Evolutionary conservation across 1,140 invertebrate species (phyloP).

Genomic region (Stratiolaelaps scimitus): DNA sequence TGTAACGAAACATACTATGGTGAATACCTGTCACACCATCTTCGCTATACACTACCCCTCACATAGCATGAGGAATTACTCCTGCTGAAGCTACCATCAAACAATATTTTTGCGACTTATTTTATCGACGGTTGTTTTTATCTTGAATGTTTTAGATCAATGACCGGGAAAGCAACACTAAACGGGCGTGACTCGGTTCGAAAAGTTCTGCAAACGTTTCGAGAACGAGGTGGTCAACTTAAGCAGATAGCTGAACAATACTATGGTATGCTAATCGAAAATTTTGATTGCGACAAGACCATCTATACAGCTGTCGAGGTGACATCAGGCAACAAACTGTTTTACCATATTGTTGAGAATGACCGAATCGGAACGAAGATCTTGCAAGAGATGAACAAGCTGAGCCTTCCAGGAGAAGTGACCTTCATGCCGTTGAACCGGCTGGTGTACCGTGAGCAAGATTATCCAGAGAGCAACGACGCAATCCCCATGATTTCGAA

Average conservation of each 20-base stretch:
- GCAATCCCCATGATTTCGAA: constrained; percentile 96
- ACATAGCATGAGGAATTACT: no score
- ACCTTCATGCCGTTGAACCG: constrained; percentile 98
- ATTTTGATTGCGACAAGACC: constrained; percentile 89
- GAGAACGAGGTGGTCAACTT: constrained; percentile 57
- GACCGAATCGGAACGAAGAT: constrained; percentile 95
- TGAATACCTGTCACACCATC: no score
- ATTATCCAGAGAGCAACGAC: constrained; percentile 82
- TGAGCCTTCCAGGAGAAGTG: constrained; percentile 87
- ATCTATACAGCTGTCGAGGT: constrained; percentile 98
- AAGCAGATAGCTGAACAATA: constrained; percentile 74
- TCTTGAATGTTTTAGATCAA: constrained; percentile 1
- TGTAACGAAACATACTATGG: no score
- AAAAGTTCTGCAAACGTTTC: constrained; percentile 83
- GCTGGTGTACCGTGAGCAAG: constrained; percentile 73
- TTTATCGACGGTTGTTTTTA: no score
- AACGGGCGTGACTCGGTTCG: constrained; percentile 91
- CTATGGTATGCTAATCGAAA: constrained; percentile 91
- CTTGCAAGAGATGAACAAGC: constrained; percentile 92
- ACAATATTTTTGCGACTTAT: no score
- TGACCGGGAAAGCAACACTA: constrained; percentile 56
- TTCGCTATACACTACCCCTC: no score
- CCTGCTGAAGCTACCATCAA: no score
- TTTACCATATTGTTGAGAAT: constrained; percentile 96
- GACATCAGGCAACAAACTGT: constrained; percentile 86